These are phyloP conservation scores for Microcebus murinus DNA, from an alignment of 2,113 vertebrate genomes.

Conservation along the genomic window DNA sequence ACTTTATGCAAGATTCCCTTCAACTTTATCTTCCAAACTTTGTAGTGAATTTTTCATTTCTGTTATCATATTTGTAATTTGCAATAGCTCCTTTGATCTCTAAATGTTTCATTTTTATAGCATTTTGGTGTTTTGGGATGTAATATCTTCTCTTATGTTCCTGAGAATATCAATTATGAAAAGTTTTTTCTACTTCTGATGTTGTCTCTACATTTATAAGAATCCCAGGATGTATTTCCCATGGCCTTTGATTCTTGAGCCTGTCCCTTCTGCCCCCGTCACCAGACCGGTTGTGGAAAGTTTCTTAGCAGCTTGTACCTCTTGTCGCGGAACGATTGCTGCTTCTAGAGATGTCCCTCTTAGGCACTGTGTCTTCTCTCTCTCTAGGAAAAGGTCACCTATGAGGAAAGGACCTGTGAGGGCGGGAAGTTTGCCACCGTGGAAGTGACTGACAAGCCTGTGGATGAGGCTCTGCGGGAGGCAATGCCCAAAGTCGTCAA, in stretches of 20 bases:
- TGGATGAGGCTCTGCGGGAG: slow-evolving; percentile 92
- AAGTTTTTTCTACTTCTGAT: background rate
- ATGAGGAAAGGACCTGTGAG: slow-evolving; percentile 91
- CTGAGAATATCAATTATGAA: background rate
- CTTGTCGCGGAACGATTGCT: background rate
- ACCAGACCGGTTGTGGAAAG: background rate
- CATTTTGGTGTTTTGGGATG: background rate
- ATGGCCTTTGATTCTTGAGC: background rate
- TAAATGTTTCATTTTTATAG: background rate
- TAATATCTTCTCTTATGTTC: background rate
- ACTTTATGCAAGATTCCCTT: background rate
- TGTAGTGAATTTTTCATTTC: background rate
- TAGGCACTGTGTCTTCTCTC: background rate
- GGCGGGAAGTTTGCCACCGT: slow-evolving; percentile 87
- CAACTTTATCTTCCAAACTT: background rate
- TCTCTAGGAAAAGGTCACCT: slow-evolving; percentile 90
- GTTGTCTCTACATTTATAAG: background rate
- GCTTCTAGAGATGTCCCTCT: background rate
- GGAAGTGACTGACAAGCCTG: slow-evolving; percentile 89
- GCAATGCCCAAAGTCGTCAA: slow-evolving; percentile 91
- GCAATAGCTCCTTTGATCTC: background rate
- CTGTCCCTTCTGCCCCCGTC: background rate
- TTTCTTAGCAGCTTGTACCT: background rate
- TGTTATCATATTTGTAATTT: slow-evolving; percentile 26
- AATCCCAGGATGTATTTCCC: background rate